These are phyloP conservation scores for Daphoenositta chrysoptera DNA, from an alignment of 2,113 vertebrate species.

Conservation along the genomic window DNA sequence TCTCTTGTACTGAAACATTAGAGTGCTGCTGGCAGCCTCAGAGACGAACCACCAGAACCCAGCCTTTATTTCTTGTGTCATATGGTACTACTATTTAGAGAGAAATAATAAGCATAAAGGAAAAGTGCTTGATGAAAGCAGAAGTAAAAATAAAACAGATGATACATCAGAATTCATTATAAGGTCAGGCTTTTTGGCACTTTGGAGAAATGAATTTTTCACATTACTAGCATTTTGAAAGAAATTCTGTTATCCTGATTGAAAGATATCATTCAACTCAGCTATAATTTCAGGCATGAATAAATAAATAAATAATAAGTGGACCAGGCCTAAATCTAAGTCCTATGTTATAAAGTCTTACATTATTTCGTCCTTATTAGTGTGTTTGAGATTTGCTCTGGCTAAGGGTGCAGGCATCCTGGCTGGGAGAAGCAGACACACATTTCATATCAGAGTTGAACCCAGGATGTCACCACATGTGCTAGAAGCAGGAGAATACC, in stretches of 20 bases:
- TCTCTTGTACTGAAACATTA: not conserved
- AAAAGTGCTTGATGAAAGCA: constrained; percentile 20
- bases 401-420: not conserved
- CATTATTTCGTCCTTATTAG: not conserved
- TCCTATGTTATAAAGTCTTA: not conserved
- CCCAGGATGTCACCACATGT: not conserved
- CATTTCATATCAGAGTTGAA: not conserved
- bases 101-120: constrained; percentile 9
- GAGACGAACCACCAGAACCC: not conserved
- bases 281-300: not conserved
- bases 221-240: not conserved
- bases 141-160: constrained; percentile 31
- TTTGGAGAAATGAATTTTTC: not conserved
- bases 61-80: not conserved
- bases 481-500: not conserved
- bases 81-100: constrained; percentile 25
- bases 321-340: not conserved
- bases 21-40: not conserved
- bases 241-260: not conserved
- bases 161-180: not conserved
- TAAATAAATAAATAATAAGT: not conserved
- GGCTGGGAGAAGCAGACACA: not conserved
- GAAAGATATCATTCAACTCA: not conserved
- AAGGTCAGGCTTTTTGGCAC: not conserved
- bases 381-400: not conserved